Evolutionary conservation across 1,140 invertebrate species (phyloP), one percentile per base, ranked within the genome.

Genomic region (Megalonaias nervosa): DNA sequence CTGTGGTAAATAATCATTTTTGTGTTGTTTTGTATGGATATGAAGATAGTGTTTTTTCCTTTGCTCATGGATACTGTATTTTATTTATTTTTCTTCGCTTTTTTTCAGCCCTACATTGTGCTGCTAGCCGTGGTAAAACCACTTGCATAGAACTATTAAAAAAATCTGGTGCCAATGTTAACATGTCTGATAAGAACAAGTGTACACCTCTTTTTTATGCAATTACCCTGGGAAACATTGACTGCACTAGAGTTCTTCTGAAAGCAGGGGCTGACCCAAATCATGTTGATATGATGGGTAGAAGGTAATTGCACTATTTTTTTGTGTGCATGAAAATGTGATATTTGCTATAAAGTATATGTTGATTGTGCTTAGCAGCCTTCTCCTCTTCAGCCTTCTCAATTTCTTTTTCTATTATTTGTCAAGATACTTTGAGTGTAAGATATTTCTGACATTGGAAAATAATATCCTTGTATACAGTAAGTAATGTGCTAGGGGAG

Each of bases 191-290:
- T 88, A 90, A 88, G 70, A 90, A 90, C 75, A 84, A 97, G 1
- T 99, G 98, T 88, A 98, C 98, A 1, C 95, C 98, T 0, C 90
- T 99, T 3, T 99, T 99, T 90, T 99, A 99, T 89, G 96, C 98
- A 3, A 96, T 97, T 0, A 98, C 97, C 0, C 92, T 99, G 67
- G 97, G 98, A 0, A 98, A 99, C 88, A 96, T 96, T 0, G 97
- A 99, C 87, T 96, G 96, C 61, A 98, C 97, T 0, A 94, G 95
- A n/a, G 92, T 97, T 0, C 91, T 99, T 48, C 92, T 99, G 2
- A 94, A 96, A 79, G 93, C 96, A 68, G 97, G 96, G 6, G 96
- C 97, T 5, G 94, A 98, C 91, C 94, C 97, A 0, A 97, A 98
- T 91, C 93, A 96, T 55, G 96, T 98, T 89, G 98, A 99, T 89